Percentiles rank a stretch among this genome's conserved stretches.
These are phyloP conservation scores for Notospermus geniculatus DNA, from an alignment of 1,140 invertebrate genomes.

Conservation along the genomic window DNA sequence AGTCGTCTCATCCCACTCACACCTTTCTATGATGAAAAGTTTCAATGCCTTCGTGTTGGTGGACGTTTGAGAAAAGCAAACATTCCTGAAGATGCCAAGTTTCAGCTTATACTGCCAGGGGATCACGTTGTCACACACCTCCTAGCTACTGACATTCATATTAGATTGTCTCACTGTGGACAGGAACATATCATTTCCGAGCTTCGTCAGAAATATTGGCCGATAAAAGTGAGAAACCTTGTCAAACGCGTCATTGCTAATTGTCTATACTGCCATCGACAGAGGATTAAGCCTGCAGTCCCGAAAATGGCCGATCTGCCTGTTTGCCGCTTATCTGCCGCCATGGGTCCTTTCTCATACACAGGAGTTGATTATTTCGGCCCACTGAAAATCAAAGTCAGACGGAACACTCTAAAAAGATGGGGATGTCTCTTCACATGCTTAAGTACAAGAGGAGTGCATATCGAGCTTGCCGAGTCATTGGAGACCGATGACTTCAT, in stretches of 20 bases:
- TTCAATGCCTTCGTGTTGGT: neutral
- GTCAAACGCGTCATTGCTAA: too few species aligned
- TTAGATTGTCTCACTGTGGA: neutral
- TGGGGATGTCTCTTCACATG: too few species aligned
- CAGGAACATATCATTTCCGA: neutral
- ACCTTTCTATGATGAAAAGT: neutral
- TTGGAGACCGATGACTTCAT: constrained; percentile 10
- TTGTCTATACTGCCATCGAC: too few species aligned
- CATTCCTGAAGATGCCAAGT: constrained; percentile 3
- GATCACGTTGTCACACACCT: neutral
- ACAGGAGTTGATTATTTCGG: too few species aligned
- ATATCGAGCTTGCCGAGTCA: neutral
- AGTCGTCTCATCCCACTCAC: neutral
- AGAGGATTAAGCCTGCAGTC: too few species aligned
- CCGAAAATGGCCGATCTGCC: too few species aligned
- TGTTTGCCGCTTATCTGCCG: too few species aligned
- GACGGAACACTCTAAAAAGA: too few species aligned
- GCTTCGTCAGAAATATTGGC: constrained; percentile 1
- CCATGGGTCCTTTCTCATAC: too few species aligned
- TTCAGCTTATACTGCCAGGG: constrained; percentile 6
- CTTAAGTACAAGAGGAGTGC: constrained; percentile 8
- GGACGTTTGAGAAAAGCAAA: neutral
- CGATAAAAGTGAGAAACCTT: too few species aligned
- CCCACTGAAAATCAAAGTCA: too few species aligned
- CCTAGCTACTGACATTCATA: neutral